Evolutionary conservation across 2,888 invertebrate genomes (phyloP), one percentile per base, ranked within the genome.

Genomic region (Neelides folsomi): DNA sequence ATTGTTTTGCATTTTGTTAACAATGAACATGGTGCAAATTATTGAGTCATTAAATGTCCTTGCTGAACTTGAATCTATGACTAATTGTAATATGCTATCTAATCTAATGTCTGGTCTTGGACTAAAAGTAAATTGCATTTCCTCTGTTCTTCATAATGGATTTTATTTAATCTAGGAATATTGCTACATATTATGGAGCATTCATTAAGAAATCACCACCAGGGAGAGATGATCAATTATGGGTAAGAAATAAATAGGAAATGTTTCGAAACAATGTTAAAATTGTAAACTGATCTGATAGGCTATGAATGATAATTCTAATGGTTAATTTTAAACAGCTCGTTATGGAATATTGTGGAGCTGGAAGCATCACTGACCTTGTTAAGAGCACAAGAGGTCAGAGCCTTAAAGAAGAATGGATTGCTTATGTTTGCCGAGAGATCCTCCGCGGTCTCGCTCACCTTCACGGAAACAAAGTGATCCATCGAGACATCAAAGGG

Each of bases 261-360:
- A n/a, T n/a, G n/a, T n/a, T n/a, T n/a, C n/a, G n/a, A n/a, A n/a
- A n/a, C n/a, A n/a, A n/a, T n/a, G n/a, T n/a, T n/a, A n/a, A n/a
- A n/a, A n/a, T n/a, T n/a, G n/a, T n/a, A n/a, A n/a, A n/a, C n/a
- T n/a, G n/a, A n/a, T 10, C 13, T 10, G 9, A 15, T 9, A 41
- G 13, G 12, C 13, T 9, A 13, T 41, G 41, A 13, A 16, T 47
- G 9, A 47, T 20, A 38, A 12, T 42, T 47, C 13, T 20, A 35
- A 41, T 6, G n/a, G 19, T 39, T 40, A 49, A 57, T 41, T 54
- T 41, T 45, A 56, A 60, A 13, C 66, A 74, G 74, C 77, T 97
- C 72, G 97, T 99, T 55, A 99, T 98, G 98, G 98, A 98, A 74
- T 99, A 97, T 71, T 98, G 98, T 76, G 98, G 98, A 66, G 97